Base-by-base conservation (phyloP, 2,888 invertebrate genomes). In the Drosophila yooni region DNA sequence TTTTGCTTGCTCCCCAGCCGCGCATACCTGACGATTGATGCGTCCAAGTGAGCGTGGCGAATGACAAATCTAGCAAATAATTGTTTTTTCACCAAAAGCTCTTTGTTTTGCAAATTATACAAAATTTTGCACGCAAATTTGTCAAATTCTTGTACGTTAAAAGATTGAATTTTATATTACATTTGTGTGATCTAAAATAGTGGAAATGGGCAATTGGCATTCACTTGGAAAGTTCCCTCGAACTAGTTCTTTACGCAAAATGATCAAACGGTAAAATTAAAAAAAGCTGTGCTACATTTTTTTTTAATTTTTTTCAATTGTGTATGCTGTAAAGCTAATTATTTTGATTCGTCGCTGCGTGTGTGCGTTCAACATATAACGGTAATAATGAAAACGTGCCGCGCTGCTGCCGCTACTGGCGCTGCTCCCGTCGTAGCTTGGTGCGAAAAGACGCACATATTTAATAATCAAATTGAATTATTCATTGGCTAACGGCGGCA, bases 401-500 rank as follows among this genome's bases (percentile, higher is more conserved):
- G 62, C 64, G 36, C 54, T 54, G 18, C 2, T 54, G 27, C 54
- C 25, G 34, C 36, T 54, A 11, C 54, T 54, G 18, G 36, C 25
- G 34, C 10, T 54, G 34, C 25, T 34, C 21, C 27, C n/a, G 64
- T 38, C 70, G 38, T 61, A 57, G 63, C 65, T 73, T 72, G 11
- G 52, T 54, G 70, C 48, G 56, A 54, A 70, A 48, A 70, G 57
- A 66, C 67, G 68, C 78, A 68, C 61, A 72, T 69, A 82, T 87
- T 87, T 86, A 90, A 87, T 90, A 87, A 87, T 81, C 87, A 88
- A 88, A 75, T 87, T 87, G 87, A 87, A 87, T 87, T 90, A 87
- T 87, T 87, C 87, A 90, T 90, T 89, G 90, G 69, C 89, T 86
- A 90, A 86, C 86, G 86, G 90, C 89, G 87, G 87, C 87, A 87